Evolutionary conservation across 2,113 vertebrate species (phyloP).

Genomic region (Notechis scutatus): DNA sequence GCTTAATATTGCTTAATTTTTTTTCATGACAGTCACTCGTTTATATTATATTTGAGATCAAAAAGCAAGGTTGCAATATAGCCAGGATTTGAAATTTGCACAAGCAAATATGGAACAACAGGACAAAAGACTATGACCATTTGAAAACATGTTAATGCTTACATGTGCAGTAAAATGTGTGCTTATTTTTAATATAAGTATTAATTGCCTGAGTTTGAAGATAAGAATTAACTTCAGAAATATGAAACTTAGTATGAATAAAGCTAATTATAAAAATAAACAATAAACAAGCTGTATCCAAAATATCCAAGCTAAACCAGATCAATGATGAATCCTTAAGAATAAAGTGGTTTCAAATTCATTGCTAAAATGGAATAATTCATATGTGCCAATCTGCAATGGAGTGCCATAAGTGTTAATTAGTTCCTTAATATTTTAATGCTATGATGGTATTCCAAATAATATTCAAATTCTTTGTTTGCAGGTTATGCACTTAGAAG

Average conservation of each 20-base stretch:
- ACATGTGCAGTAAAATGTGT: neutral
- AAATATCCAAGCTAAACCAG: neutral
- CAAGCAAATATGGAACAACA: neutral
- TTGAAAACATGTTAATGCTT: neutral
- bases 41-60: neutral
- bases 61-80: neutral
- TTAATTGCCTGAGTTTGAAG: neutral
- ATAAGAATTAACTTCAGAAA: neutral
- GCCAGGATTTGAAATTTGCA: neutral
- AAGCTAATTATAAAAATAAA: neutral
- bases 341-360: neutral
- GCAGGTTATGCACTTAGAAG: constrained; percentile 94
- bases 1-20: neutral
- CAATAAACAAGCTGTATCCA: neutral
- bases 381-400: neutral
- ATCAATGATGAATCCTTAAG: neutral
- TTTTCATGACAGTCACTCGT: neutral
- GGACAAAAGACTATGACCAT: neutral
- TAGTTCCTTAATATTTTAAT: neutral
- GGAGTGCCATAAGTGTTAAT: neutral
- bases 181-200: neutral
- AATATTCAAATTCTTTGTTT: constrained; percentile 5
- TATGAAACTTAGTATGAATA: neutral
- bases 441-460: neutral
- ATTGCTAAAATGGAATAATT: neutral